A percentile compares a stretch with the other conserved stretches of the same genome.
Conservation (phyloP, 2,113 vertebrate genomes). For the Eonycteris spelaea region DNA sequence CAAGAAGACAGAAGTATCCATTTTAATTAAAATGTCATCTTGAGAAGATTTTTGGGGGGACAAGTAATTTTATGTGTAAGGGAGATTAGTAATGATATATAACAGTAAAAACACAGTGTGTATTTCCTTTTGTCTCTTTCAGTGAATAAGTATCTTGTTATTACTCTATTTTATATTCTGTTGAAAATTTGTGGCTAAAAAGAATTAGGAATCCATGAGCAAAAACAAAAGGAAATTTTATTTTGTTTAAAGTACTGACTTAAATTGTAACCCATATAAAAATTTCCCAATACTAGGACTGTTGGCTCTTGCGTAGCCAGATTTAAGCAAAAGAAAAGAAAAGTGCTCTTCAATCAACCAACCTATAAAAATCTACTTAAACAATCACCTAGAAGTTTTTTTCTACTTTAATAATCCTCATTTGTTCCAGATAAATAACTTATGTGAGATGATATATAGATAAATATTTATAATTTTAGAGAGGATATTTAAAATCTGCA, state of each 20-base stretch:
- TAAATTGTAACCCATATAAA: background rate
- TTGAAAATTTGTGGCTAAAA: constrained; percentile 24
- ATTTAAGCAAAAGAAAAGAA: constrained; percentile 37
- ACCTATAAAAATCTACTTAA: background rate
- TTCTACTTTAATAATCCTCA: background rate
- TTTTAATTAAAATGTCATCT: constrained; percentile 53
- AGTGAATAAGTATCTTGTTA: background rate
- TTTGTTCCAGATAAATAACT: background rate
- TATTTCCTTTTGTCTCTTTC: background rate
- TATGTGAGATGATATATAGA: background rate
- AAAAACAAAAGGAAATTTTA: background rate
- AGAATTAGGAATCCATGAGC: background rate
- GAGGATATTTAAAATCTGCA: constrained; percentile 10
- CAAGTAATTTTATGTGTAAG: constrained; percentile 41
- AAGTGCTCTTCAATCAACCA: background rate
- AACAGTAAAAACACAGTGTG: background rate
- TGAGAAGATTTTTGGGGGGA: background rate
- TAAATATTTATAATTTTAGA: background rate
- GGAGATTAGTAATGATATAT: constrained; percentile 28
- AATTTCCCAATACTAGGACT: background rate
- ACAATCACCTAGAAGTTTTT: background rate
- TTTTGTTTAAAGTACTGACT: constrained; percentile 12
- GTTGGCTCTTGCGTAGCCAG: background rate
- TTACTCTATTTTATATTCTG: constrained; percentile 23
- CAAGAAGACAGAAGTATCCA: background rate